A percentile compares a stretch with the other conserved stretches of the same genome.
phyloP scores from a whole-genome alignment of 1,140 invertebrate species.

The Heterodera schachtii region DNA sequence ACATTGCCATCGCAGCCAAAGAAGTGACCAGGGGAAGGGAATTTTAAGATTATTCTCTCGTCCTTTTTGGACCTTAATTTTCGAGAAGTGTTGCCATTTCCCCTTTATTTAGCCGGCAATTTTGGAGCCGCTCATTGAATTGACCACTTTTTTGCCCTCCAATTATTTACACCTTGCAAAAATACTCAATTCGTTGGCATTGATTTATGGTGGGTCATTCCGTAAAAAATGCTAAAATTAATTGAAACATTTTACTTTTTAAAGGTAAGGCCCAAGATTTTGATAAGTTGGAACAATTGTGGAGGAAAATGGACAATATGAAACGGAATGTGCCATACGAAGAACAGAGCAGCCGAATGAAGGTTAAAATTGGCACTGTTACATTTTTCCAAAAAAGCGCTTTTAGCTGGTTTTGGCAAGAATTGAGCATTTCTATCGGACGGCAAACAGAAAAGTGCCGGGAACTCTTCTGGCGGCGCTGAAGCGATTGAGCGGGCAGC shows the following conservation, averaged over 20 bases:
- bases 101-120: conserved; percentile 1
- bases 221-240: not conserved
- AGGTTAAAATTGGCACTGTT: not conserved
- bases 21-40: not conserved
- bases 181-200: conserved; percentile 12
- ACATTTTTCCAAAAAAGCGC: not conserved
- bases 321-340: not conserved
- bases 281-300: conserved; percentile 13
- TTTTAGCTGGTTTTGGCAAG: not conserved
- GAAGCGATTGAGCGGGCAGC: not conserved
- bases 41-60: not conserved
- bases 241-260: not conserved
- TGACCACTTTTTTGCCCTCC: conserved; percentile 10
- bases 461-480: not conserved
- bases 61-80: not conserved
- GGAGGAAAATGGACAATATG: conserved; percentile 14
- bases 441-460: conserved; percentile 9
- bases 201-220: conserved; percentile 13
- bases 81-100: not conserved
- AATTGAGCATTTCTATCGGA: conserved; percentile 20
- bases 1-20: conserved; percentile 14
- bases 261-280: conserved; percentile 11
- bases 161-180: conserved; percentile 13
- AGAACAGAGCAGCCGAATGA: not conserved
- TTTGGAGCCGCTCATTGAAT: conserved; percentile 16